These are phyloP conservation scores for Tipula unca DNA, from an alignment of 2,888 invertebrate genomes.

Conservation along the genomic window DNA sequence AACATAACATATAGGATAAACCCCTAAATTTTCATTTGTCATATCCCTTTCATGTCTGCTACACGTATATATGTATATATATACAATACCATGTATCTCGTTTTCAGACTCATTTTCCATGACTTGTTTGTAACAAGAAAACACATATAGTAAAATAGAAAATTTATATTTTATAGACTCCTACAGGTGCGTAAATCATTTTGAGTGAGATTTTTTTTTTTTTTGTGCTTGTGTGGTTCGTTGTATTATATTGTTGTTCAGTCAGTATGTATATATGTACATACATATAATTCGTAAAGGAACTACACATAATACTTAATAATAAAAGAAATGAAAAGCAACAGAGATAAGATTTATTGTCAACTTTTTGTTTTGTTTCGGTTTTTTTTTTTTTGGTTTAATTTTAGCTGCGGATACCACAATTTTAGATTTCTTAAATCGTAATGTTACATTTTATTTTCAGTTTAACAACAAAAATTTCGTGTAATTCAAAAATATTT, in stretches of 20 bases:
- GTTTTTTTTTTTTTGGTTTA: neutral
- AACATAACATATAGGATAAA: neutral
- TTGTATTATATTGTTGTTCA: neutral
- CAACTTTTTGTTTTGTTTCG: neutral
- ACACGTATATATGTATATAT: constrained; percentile 14
- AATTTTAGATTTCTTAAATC: neutral
- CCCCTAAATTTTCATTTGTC: neutral
- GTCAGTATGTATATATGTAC: too few species aligned
- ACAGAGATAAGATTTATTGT: neutral
- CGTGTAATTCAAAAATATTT: neutral
- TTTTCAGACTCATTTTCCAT: neutral
- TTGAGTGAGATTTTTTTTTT: neutral
- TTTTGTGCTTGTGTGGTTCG: neutral
- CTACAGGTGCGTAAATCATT: constrained; percentile 26
- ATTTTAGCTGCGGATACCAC: neutral
- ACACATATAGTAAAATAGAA: constrained; percentile 18
- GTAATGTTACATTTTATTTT: neutral
- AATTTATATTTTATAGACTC: constrained; percentile 17
- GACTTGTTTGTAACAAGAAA: neutral
- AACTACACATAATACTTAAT: neutral
- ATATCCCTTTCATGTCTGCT: neutral
- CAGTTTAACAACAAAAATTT: neutral
- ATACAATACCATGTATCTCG: too few species aligned
- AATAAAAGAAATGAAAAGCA: neutral
- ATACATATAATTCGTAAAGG: neutral